Percentiles rank a stretch among this genome's conserved stretches.
Evolutionary conservation across 2,888 invertebrate species (phyloP).

Genomic region (Epirrita christyi): DNA sequence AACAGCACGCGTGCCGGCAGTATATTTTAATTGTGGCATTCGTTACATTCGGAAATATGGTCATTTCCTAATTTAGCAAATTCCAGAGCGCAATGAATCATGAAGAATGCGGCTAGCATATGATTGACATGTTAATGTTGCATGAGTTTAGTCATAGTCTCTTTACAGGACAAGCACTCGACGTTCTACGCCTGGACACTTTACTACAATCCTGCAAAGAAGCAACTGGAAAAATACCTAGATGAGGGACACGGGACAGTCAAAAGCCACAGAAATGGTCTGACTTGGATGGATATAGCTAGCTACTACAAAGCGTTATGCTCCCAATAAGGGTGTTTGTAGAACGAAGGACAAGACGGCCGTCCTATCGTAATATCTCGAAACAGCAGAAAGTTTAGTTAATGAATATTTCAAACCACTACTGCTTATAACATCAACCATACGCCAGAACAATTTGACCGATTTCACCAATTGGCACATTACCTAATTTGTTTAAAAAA

Average conservation of each 20-base stretch:
- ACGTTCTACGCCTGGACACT: neutral
- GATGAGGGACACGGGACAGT: too few species aligned
- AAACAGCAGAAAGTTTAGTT: too few species aligned
- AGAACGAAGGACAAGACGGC: too few species aligned
- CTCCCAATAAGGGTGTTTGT: too few species aligned
- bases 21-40: constrained; percentile 30
- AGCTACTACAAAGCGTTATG: too few species aligned
- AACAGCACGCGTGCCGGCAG: constrained; percentile 23
- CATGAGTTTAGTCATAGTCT: constrained; percentile 7
- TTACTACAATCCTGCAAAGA: too few species aligned
- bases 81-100: constrained; percentile 42
- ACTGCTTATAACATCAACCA: constrained; percentile 20
- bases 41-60: constrained; percentile 41
- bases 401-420: constrained; percentile 11
- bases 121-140: constrained; percentile 36
- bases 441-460: constrained; percentile 56
- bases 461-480: constrained; percentile 69
- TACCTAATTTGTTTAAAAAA: constrained; percentile 77
- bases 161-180: neutral
- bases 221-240: too few species aligned
- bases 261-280: too few species aligned
- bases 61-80: constrained; percentile 56
- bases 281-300: too few species aligned
- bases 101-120: constrained; percentile 23
- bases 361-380: too few species aligned